Conservation (phyloP, 2,797 vertebrate genomes). For the Catostomus latipinnis region DNA sequence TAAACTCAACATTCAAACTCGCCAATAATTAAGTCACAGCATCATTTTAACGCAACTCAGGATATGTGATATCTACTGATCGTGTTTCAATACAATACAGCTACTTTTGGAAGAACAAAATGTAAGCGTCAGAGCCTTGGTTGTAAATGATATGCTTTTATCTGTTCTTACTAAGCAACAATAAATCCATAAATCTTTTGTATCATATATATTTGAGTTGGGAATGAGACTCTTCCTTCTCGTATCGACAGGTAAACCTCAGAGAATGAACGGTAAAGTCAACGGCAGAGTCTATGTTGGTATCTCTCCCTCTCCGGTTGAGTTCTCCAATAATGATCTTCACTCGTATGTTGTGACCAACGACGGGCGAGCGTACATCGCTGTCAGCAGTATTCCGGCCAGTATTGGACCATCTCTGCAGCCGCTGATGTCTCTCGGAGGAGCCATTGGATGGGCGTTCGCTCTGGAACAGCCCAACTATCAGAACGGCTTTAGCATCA, state of each 20-base stretch:
- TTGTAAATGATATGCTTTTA: too few relatives aligned
- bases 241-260: constrained; percentile 84
- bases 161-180: too few relatives aligned
- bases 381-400: constrained; percentile 89
- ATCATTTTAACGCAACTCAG: too few relatives aligned
- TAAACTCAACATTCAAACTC: constrained; percentile 55
- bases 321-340: constrained; percentile 88
- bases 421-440: constrained; percentile 86
- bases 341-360: constrained; percentile 96
- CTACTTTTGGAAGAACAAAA: too few relatives aligned
- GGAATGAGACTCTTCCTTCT: not conserved
- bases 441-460: constrained; percentile 96
- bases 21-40: too few relatives aligned
- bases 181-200: not conserved
- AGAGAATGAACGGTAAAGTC: constrained; percentile 94
- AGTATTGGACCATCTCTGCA: constrained; percentile 86
- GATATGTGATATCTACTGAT: too few relatives aligned
- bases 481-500: constrained; percentile 92
- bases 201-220: not conserved
- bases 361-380: constrained; percentile 93
- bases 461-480: constrained; percentile 91
- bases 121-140: too few relatives aligned
- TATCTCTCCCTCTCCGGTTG: constrained; percentile 73
- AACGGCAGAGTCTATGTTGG: constrained; percentile 87
- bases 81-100: too few relatives aligned